These are phyloP conservation scores for Aphelocoma coerulescens DNA, from an alignment of 2,113 vertebrate genomes.

Conservation along the genomic window DNA sequence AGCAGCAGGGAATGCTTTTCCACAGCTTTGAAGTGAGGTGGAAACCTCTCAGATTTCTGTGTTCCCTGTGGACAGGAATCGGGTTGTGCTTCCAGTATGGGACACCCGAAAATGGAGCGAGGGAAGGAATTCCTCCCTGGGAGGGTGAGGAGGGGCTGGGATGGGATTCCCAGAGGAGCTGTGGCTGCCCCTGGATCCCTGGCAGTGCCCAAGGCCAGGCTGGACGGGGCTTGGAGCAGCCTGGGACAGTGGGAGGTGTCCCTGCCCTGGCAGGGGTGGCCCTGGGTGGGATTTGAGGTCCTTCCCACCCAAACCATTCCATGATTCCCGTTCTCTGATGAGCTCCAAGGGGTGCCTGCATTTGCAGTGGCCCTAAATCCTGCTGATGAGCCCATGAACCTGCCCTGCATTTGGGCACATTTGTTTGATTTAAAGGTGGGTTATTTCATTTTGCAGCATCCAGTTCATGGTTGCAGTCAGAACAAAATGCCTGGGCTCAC, in stretches of 20 bases:
- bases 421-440: neutral
- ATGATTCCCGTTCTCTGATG: accelerated
- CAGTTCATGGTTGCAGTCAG: neutral
- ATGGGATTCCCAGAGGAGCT: neutral
- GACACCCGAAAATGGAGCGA: neutral
- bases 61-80: neutral
- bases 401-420: neutral
- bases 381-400: neutral
- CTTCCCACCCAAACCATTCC: neutral
- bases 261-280: neutral
- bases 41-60: accelerated
- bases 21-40: neutral
- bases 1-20: neutral
- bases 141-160: neutral
- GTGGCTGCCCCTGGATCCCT: neutral
- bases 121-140: neutral
- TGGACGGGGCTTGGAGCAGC: neutral
- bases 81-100: too few species aligned
- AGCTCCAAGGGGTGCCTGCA: neutral
- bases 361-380: neutral
- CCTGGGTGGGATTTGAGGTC: neutral
- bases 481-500: neutral
- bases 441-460: neutral
- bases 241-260: neutral
- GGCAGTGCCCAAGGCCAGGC: neutral